These are phyloP conservation scores for Agrypnia vestita DNA, from an alignment of 1,140 invertebrate genomes.

Conservation along the genomic window DNA sequence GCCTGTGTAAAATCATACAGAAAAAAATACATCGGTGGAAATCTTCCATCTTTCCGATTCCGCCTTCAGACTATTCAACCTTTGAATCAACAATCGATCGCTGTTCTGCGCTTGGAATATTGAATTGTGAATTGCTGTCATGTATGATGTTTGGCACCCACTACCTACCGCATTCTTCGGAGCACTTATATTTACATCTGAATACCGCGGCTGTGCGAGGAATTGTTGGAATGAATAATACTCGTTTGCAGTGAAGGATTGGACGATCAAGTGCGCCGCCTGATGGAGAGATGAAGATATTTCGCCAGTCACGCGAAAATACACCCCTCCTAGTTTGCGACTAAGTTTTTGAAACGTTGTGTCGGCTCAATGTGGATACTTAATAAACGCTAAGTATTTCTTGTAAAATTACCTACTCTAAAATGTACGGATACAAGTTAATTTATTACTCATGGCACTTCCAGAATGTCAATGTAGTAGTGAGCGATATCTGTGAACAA, in stretches of 20 bases:
- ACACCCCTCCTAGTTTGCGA: too few species aligned
- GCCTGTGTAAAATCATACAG: background rate
- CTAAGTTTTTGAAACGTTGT: too few species aligned
- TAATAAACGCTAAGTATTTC: too few species aligned
- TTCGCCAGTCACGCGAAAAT: background rate
- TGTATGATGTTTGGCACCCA: constrained; percentile 55
- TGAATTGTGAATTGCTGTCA: constrained; percentile 60
- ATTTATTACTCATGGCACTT: too few species aligned
- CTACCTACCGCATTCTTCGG: constrained; percentile 47
- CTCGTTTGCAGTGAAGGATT: constrained; percentile 33
- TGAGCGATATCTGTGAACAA: too few species aligned
- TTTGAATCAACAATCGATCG: constrained; percentile 54
- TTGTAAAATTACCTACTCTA: too few species aligned
- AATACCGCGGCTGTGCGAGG: constrained; percentile 49
- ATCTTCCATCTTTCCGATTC: constrained; percentile 9
- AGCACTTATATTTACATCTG: constrained; percentile 59
- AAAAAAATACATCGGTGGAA: background rate
- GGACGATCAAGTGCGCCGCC: constrained; percentile 46
- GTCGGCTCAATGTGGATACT: too few species aligned
- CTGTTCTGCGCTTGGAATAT: constrained; percentile 57
- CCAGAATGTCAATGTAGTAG: too few species aligned
- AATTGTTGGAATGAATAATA: constrained; percentile 58
- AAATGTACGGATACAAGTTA: too few species aligned
- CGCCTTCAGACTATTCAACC: constrained; percentile 11
- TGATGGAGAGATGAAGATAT: background rate